A percentile compares a stretch with the other conserved stretches of the same genome.
Conservation (phyloP, 2,888 invertebrate genomes). For the Belgica antarctica region DNA sequence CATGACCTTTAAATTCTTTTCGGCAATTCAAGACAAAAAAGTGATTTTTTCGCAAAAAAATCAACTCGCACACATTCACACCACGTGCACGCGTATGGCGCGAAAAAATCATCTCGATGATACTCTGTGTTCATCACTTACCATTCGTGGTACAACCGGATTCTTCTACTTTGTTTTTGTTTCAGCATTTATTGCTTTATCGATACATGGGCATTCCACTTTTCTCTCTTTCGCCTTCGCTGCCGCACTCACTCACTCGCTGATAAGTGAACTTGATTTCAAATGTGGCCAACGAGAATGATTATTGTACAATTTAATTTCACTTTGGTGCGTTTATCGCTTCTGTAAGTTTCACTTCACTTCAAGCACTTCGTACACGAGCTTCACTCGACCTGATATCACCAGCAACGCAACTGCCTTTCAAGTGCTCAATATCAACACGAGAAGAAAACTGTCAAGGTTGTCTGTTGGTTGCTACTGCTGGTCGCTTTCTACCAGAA, state of each 20-base stretch:
- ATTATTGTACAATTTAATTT: not conserved
- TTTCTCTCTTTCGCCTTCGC: too few species aligned
- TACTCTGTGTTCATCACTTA: not conserved
- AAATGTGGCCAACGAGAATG: not conserved
- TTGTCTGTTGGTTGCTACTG: not conserved
- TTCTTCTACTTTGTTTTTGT: conserved; percentile 18
- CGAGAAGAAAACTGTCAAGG: conserved; percentile 29
- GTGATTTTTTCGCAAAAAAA: conserved; percentile 12
- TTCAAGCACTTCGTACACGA: not conserved
- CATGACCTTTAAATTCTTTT: conserved; percentile 37
- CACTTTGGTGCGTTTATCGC: not conserved
- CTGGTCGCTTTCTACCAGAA: conserved; percentile 38
- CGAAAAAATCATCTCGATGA: conserved; percentile 10
- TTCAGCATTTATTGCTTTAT: conserved; percentile 3
- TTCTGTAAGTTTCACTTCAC: not conserved
- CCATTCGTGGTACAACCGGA: conserved; percentile 22
- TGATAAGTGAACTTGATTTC: not conserved
- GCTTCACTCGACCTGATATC: not conserved
- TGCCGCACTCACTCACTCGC: not conserved
- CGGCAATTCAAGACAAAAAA: not conserved
- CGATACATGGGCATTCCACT: conserved; percentile 25
- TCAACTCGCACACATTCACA: not conserved
- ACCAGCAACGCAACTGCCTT: not conserved
- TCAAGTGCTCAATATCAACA: not conserved
- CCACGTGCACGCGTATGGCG: conserved; percentile 2